These are phyloP conservation scores for Anagrus nilaparvatae DNA, from an alignment of 1,140 invertebrate species.

Conservation along the genomic window DNA sequence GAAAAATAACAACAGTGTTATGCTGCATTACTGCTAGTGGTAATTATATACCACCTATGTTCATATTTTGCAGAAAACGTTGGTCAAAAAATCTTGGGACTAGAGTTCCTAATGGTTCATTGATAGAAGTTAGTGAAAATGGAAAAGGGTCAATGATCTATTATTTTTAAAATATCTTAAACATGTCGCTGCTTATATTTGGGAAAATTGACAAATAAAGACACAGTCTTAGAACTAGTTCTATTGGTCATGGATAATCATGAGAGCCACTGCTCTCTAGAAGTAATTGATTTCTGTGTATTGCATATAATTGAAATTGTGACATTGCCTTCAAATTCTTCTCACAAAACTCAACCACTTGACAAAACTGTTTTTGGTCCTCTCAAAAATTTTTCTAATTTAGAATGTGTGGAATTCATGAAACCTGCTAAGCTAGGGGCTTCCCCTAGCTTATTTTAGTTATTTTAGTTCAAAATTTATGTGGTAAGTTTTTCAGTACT, in stretches of 20 bases:
- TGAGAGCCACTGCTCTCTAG: conserved; percentile 25
- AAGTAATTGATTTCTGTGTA: conserved; percentile 19
- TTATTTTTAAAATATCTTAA: too few species aligned
- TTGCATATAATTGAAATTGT: conserved; percentile 22
- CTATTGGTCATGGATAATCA: conserved; percentile 36
- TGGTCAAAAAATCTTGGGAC: too few species aligned
- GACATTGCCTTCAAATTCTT: conserved; percentile 25
- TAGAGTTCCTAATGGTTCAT: too few species aligned
- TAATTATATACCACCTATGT: too few species aligned
- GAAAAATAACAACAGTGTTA: too few species aligned
- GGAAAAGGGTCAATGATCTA: too few species aligned
- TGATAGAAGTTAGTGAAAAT: too few species aligned
- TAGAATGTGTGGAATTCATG: conserved; percentile 29
- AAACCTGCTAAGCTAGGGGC: conserved; percentile 10
- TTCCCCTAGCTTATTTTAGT: not conserved
- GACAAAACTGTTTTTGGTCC: conserved; percentile 27
- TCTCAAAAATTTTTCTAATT: conserved; percentile 26
- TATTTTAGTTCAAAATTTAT: too few species aligned
- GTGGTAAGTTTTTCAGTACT: not conserved
- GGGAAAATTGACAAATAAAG: not conserved
- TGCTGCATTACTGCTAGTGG: too few species aligned
- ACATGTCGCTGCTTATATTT: conserved; percentile 23
- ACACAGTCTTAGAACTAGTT: conserved; percentile 12
- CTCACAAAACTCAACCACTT: conserved; percentile 25
- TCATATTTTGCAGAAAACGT: too few species aligned